Evolutionary conservation across 2,797 vertebrate species (phyloP).

Genomic region (Platyrinchus mystaceus): DNA sequence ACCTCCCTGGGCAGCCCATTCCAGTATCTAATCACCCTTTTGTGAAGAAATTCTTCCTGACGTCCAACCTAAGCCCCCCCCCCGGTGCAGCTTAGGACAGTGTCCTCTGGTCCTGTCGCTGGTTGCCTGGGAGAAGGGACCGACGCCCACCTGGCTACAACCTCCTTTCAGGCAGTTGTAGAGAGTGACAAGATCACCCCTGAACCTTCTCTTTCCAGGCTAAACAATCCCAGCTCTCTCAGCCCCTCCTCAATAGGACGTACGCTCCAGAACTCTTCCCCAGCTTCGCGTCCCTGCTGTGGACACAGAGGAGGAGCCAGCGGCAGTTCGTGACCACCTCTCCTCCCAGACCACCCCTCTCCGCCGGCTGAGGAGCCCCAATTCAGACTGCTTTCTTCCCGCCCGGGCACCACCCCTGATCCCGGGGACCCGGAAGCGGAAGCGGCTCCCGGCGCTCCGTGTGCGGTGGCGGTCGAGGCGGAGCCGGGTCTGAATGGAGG

Average conservation of each 20-base stretch:
- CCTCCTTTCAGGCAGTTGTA: not conserved
- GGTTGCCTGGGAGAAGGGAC: not conserved
- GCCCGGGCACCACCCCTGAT: not conserved
- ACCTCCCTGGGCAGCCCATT: not conserved
- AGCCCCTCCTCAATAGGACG: not conserved
- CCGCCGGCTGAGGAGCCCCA: no score
- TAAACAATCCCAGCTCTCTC: not conserved
- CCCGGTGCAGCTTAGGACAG: not conserved
- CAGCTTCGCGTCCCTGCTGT: not conserved
- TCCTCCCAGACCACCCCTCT: no score
- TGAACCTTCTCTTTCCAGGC: not conserved
- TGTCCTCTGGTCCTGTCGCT: not conserved
- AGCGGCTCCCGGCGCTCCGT: slow-evolving; percentile 38
- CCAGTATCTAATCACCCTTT: not conserved
- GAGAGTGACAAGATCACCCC: not conserved
- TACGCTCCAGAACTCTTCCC: not conserved
- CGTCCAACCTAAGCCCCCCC: not conserved
- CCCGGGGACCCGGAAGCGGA: slow-evolving; percentile 1
- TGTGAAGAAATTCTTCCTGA: not conserved
- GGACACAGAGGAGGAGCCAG: not conserved
- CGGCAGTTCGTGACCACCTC: fast-evolving
- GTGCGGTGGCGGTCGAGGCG: slow-evolving; percentile 20
- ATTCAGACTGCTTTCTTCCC: not conserved
- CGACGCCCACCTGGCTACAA: not conserved
- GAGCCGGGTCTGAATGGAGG: slow-evolving; percentile 63